A percentile compares a stretch with the other conserved stretches of the same genome.
Evolutionary conservation across 1,140 invertebrate species (phyloP).

Genomic region (Aphis gossypii): DNA sequence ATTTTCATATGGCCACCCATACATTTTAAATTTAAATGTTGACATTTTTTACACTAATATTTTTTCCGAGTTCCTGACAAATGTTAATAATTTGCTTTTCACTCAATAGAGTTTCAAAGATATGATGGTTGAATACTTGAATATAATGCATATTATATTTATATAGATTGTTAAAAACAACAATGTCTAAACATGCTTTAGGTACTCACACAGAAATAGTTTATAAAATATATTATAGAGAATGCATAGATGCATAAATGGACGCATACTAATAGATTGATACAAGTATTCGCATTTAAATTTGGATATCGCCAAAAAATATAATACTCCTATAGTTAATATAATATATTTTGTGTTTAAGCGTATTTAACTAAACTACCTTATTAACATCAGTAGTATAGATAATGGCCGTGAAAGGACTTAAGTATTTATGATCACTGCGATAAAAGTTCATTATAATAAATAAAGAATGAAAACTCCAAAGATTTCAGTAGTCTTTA

Average conservation of each 20-base stretch:
- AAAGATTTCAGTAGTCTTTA: neutral
- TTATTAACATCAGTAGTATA: neutral
- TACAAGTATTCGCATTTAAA: neutral
- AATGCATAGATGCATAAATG: too few species aligned
- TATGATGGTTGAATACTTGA: too few species aligned
- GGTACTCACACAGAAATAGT: neutral
- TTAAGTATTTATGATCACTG: neutral
- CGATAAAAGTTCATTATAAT: neutral
- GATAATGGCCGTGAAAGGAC: neutral
- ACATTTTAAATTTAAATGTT: neutral
- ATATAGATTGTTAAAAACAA: too few species aligned
- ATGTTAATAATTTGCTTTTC: neutral
- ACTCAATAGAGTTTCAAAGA: neutral
- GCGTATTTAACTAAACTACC: neutral
- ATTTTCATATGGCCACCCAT: neutral
- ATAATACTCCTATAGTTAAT: neutral
- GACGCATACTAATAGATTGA: neutral
- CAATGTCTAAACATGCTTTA: neutral
- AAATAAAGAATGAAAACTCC: neutral
- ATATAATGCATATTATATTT: too few species aligned
- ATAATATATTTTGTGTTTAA: neutral
- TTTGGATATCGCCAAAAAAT: neutral
- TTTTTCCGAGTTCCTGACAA: neutral
- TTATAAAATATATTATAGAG: neutral
- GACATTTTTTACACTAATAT: neutral